Evolutionary conservation across 2,113 vertebrate genomes (phyloP).

Genomic region (Sorex araneus): DNA sequence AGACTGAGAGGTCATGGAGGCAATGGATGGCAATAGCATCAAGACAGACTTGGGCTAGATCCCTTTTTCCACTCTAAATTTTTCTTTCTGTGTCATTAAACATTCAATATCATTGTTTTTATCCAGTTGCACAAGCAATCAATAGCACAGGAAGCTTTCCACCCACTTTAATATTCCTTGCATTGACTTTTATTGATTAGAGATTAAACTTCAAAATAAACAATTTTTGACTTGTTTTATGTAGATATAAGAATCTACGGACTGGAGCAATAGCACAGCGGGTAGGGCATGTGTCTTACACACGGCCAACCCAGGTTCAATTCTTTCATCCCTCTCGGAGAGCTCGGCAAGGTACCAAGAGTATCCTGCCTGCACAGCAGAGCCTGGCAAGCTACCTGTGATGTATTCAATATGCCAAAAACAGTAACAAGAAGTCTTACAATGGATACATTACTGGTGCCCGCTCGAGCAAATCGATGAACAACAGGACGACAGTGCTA

Average conservation of each 20-base stretch:
- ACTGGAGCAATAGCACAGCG: no score
- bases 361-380: no score
- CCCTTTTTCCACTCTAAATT: not conserved
- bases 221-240: slow-evolving; percentile 38
- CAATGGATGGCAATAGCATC: not conserved
- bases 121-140: slow-evolving; percentile 43
- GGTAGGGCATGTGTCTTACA: no score
- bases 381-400: no score
- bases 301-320: no score
- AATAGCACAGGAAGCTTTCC: slow-evolving; percentile 63
- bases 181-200: slow-evolving; percentile 58
- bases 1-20: not conserved
- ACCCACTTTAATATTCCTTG: slow-evolving; percentile 68
- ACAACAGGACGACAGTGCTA: no score
- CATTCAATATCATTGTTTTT: slow-evolving; percentile 41
- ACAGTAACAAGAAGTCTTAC: no score
- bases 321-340: no score
- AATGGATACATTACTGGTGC: no score
- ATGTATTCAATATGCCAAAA: no score
- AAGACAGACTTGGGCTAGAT: not conserved
- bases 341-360: no score
- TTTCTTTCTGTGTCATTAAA: slow-evolving; percentile 27
- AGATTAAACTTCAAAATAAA: slow-evolving; percentile 65
- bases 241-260: slow-evolving; percentile 42
- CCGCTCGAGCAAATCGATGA: no score